Percentiles rank a stretch among this genome's conserved stretches.
phyloP scores from a whole-genome alignment of 2,888 invertebrate genomes.

The Monopis laevigella region DNA sequence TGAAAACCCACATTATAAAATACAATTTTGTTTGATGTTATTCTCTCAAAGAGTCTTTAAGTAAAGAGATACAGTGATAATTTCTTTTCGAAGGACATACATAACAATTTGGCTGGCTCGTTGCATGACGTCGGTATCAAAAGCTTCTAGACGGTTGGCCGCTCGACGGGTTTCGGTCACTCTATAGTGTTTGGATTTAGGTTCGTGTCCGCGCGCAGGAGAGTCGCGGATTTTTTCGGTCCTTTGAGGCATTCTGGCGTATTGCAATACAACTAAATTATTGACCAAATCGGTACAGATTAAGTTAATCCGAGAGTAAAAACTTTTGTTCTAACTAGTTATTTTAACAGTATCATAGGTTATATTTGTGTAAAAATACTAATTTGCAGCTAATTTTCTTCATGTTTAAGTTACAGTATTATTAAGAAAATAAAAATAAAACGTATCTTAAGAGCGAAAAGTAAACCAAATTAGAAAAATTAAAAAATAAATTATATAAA shows the following conservation, averaged over 20 bases:
- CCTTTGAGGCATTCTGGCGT: constrained; percentile 38
- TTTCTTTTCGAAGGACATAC: constrained; percentile 66
- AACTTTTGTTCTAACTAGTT: too few species aligned
- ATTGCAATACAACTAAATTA: constrained; percentile 29
- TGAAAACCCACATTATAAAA: constrained; percentile 39
- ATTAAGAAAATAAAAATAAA: too few species aligned
- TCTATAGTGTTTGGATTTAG: constrained; percentile 55
- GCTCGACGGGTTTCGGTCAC: constrained; percentile 52
- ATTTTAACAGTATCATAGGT: too few species aligned
- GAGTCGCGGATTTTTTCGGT: constrained; percentile 34
- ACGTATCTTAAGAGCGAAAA: too few species aligned
- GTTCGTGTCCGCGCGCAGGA: constrained; percentile 22
- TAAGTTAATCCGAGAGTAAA: too few species aligned
- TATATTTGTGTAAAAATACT: too few species aligned
- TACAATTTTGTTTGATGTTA: constrained; percentile 41
- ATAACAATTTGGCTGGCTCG: constrained; percentile 88
- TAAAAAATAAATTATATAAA: too few species aligned
- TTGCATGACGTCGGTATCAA: constrained; percentile 84
- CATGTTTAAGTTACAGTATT: too few species aligned
- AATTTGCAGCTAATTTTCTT: too few species aligned
- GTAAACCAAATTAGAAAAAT: too few species aligned
- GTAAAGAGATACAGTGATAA: constrained; percentile 28
- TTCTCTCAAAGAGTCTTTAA: background rate
- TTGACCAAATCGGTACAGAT: constrained; percentile 29
- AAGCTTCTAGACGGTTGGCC: constrained; percentile 70